These are phyloP conservation scores for Euproctis similis DNA, from an alignment of 2,888 invertebrate species.

Conservation along the genomic window DNA sequence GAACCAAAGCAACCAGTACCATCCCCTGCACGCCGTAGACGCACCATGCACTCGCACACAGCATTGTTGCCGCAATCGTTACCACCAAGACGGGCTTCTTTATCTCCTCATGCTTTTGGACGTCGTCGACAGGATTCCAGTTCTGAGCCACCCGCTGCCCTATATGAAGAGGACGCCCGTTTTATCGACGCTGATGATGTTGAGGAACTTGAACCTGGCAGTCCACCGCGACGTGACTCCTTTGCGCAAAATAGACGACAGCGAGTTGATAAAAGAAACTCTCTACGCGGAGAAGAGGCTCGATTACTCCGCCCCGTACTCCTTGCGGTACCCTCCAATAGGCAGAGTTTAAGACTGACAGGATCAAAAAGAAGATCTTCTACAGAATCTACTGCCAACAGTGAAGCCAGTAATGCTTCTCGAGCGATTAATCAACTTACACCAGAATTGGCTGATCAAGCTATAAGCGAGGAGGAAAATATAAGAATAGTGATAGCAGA, in stretches of 20 bases:
- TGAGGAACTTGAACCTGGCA: constrained; percentile 65
- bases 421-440: constrained; percentile 23
- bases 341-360: constrained; percentile 43
- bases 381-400: constrained; percentile 44
- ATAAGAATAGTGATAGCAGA: constrained; percentile 78
- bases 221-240: constrained; percentile 62
- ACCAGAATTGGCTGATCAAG: constrained; percentile 36
- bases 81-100: constrained; percentile 75
- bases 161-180: constrained; percentile 73
- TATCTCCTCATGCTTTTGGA: constrained; percentile 69
- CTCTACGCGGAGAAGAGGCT: constrained; percentile 62
- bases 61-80: constrained; percentile 68
- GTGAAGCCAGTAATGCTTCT: constrained; percentile 40
- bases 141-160: constrained; percentile 56
- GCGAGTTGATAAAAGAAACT: constrained; percentile 60
- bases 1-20: constrained; percentile 76
- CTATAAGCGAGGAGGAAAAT: constrained; percentile 66
- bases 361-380: constrained; percentile 45
- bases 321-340: constrained; percentile 52
- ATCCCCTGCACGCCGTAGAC: constrained; percentile 67
- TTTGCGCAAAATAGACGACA: constrained; percentile 69
- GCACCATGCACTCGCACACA: constrained; percentile 77
- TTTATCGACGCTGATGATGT: constrained; percentile 77
- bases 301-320: constrained; percentile 59
- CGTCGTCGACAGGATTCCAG: constrained; percentile 69